Conservation (phyloP, 2,888 invertebrate genomes). For the Gerris lacustris region DNA sequence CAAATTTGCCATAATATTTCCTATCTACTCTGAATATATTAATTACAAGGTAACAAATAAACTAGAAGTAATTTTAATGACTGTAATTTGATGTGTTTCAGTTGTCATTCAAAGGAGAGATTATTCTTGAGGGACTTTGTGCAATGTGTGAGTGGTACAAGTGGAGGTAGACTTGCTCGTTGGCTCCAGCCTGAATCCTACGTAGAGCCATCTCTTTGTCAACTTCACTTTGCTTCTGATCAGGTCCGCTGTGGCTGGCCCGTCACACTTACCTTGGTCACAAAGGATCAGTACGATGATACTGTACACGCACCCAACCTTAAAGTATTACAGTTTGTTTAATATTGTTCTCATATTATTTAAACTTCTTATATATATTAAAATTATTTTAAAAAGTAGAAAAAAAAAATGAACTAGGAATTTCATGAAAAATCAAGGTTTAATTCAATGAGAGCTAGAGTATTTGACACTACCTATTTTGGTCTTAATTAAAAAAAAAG, state of each 20-base stretch:
- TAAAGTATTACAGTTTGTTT: conserved; percentile 41
- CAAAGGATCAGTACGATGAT: conserved; percentile 85
- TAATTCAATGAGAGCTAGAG: too few species aligned
- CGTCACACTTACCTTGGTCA: conserved; percentile 64
- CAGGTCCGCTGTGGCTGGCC: conserved; percentile 70
- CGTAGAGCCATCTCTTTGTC: conserved; percentile 78
- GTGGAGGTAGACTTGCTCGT: conserved; percentile 81
- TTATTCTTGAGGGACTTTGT: conserved; percentile 89
- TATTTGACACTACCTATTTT: too few species aligned
- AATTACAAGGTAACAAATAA: too few species aligned
- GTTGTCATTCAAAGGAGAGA: conserved; percentile 77
- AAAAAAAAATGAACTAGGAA: too few species aligned
- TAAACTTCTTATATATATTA: neutral
- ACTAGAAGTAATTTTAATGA: too few species aligned
- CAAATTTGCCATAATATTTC: too few species aligned
- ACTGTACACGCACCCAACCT: conserved; percentile 71
- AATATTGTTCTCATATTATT: neutral
- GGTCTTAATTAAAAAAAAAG: too few species aligned
- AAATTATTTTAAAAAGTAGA: neutral
- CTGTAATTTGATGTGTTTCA: conserved; percentile 37
- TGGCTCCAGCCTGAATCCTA: conserved; percentile 91
- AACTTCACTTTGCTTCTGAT: conserved; percentile 61
- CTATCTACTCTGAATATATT: too few species aligned
- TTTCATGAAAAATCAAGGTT: too few species aligned
- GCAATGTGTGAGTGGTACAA: conserved; percentile 67